A percentile compares a stretch with the other conserved stretches of the same genome.
Evolutionary conservation across 2,888 invertebrate genomes (phyloP).

Genomic region (Tinea trinotella): DNA sequence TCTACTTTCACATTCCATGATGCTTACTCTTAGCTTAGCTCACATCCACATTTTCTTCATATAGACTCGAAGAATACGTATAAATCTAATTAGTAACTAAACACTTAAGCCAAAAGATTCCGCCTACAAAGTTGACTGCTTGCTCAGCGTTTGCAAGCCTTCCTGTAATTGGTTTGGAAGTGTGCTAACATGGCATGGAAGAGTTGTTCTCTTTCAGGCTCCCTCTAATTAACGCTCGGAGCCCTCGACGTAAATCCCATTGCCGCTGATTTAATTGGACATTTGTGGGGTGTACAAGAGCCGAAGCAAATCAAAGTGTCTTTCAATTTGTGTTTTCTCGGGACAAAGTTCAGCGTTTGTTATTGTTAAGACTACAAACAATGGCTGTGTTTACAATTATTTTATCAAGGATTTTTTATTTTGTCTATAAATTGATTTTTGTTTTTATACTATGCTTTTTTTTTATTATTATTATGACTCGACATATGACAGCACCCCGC

Average conservation of each 20-base stretch:
- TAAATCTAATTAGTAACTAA: neutral
- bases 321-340: neutral
- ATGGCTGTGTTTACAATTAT: too few species aligned
- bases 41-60: too few species aligned
- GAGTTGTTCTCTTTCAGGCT: conserved; percentile 37
- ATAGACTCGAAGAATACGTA: too few species aligned
- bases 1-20: too few species aligned
- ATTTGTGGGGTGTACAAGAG: conserved; percentile 30
- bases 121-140: neutral
- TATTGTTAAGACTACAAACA: neutral
- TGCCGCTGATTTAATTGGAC: conserved; percentile 40
- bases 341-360: neutral
- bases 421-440: too few species aligned
- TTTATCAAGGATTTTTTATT: too few species aligned
- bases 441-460: too few species aligned
- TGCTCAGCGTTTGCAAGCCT: conserved; percentile 47
- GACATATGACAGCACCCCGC: too few species aligned
- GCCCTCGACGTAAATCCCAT: conserved; percentile 31
- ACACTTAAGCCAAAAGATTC: neutral
- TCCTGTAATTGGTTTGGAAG: conserved; percentile 60
- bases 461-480: too few species aligned
- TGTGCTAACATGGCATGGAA: conserved; percentile 39
- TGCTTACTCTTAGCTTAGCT: too few species aligned
- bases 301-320: conserved; percentile 26
- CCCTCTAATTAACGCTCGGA: conserved; percentile 55